These are phyloP conservation scores for Xylota sylvarum DNA, from an alignment of 2,888 invertebrate genomes.

Conservation along the genomic window DNA sequence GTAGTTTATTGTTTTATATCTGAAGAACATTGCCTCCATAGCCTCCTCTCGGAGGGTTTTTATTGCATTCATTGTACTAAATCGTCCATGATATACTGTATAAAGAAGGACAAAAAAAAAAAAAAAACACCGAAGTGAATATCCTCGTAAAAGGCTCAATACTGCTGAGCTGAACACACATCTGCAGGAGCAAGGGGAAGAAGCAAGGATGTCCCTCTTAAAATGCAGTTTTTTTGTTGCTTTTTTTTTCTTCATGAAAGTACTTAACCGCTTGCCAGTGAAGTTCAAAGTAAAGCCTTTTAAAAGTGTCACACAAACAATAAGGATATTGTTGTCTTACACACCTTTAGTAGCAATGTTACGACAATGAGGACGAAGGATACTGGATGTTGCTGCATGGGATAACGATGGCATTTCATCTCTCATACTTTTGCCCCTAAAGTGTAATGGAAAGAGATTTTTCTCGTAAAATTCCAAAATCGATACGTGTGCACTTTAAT, in stretches of 20 bases:
- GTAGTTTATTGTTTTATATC: conserved; percentile 72
- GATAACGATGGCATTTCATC: conserved; percentile 37
- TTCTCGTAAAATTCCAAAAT: conserved; percentile 29
- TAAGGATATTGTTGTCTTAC: conserved; percentile 70
- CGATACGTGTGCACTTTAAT: conserved; percentile 29
- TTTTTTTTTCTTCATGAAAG: conserved; percentile 38
- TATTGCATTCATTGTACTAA: conserved; percentile 70
- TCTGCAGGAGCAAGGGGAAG: conserved; percentile 4
- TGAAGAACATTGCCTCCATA: conserved; percentile 21
- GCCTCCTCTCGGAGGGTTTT: conserved; percentile 27
- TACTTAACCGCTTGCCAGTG: conserved; percentile 70
- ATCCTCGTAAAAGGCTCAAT: conserved; percentile 62
- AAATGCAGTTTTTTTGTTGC: conserved; percentile 65
- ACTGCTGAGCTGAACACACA: conserved; percentile 29
- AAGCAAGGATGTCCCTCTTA: conserved; percentile 40
- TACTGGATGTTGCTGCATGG: conserved; percentile 27
- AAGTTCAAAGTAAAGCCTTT: conserved; percentile 75
- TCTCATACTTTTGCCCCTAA: conserved; percentile 36
- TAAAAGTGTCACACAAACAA: conserved; percentile 71
- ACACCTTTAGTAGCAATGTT: conserved; percentile 64
- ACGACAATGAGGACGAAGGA: conserved; percentile 28
- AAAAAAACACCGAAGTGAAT: conserved; percentile 31
- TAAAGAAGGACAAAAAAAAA: not conserved
- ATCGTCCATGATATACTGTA: conserved; percentile 54
- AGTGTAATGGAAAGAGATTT: conserved; percentile 52